phyloP scores from a whole-genome alignment of 2,113 vertebrate genomes.

The Ammodytes marinus region DNA sequence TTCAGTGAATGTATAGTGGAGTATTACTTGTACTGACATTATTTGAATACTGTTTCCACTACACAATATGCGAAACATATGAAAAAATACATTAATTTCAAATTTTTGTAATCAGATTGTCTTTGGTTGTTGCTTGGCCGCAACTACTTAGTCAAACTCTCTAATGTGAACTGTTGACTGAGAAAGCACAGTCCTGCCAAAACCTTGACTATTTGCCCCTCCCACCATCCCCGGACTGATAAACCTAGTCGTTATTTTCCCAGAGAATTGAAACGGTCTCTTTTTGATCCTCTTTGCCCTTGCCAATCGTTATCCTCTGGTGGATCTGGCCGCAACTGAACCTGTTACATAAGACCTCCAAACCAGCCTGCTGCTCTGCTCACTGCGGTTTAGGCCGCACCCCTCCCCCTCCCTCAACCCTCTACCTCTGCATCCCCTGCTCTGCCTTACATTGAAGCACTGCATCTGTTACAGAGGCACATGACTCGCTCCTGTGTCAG shows the following conservation, averaged over 20 bases:
- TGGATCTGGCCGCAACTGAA: conserved; percentile 69
- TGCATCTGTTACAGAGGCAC: conserved; percentile 31
- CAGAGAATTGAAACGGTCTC: conserved; percentile 55
- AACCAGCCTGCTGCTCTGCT: conserved; percentile 46
- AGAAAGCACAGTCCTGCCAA: conserved; percentile 11
- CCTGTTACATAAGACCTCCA: conserved; percentile 76
- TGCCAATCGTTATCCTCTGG: conserved; percentile 68
- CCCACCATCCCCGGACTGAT: conserved; percentile 12
- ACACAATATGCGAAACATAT: background rate
- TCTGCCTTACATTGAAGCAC: conserved; percentile 44
- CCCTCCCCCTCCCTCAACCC: conserved; percentile 13
- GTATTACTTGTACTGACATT: background rate
- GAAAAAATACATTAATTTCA: background rate
- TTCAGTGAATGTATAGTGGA: background rate
- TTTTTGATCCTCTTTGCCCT: conserved; percentile 64
- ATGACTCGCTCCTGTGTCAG: conserved; percentile 2
- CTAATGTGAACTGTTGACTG: conserved; percentile 23
- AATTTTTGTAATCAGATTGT: background rate
- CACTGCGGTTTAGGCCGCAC: conserved; percentile 53
- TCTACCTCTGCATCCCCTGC: conserved; percentile 26
- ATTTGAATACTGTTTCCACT: background rate
- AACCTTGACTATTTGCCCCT: conserved; percentile 23
- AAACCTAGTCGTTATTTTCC: conserved; percentile 43
- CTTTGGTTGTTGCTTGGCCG: background rate
- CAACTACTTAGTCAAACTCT: conserved; percentile 4